Conservation (phyloP, 2,888 invertebrate species). For the Taphrorychus bicolor region DNA sequence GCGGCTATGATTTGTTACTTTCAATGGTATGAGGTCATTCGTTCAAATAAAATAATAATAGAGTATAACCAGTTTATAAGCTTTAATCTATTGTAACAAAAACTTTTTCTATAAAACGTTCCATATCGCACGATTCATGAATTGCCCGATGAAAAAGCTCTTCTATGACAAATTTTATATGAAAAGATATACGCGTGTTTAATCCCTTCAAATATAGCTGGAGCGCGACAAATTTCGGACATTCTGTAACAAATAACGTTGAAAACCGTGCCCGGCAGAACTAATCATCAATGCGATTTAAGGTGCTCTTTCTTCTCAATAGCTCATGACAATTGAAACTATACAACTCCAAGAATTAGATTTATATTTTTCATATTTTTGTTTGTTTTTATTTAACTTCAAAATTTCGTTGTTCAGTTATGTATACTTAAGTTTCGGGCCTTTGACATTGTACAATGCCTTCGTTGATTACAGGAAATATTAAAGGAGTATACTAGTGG, state of each 20-base stretch:
- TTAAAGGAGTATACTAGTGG: too few species aligned
- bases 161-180: conserved; percentile 9
- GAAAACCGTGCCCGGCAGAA: not conserved
- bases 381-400: too few species aligned
- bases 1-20: not conserved
- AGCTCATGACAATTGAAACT: too few species aligned
- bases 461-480: too few species aligned
- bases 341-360: not conserved
- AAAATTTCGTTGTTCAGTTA: too few species aligned
- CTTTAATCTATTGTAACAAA: not conserved
- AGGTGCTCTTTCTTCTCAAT: too few species aligned
- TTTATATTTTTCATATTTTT: too few species aligned
- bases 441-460: too few species aligned
- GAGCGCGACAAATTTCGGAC: conserved; percentile 16
- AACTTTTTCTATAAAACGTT: not conserved
- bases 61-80: not conserved
- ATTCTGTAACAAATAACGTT: not conserved
- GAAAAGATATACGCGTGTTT: conserved; percentile 6
- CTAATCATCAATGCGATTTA: not conserved
- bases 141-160: conserved; percentile 13
- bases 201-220: conserved; percentile 2
- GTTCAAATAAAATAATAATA: not conserved
- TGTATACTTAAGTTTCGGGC: too few species aligned
- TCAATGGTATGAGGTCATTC: not conserved
- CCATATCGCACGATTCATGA: conserved; percentile 20